Evolutionary conservation across 2,888 invertebrate genomes (phyloP).

Genomic region (Leptogaster cylindrica): DNA sequence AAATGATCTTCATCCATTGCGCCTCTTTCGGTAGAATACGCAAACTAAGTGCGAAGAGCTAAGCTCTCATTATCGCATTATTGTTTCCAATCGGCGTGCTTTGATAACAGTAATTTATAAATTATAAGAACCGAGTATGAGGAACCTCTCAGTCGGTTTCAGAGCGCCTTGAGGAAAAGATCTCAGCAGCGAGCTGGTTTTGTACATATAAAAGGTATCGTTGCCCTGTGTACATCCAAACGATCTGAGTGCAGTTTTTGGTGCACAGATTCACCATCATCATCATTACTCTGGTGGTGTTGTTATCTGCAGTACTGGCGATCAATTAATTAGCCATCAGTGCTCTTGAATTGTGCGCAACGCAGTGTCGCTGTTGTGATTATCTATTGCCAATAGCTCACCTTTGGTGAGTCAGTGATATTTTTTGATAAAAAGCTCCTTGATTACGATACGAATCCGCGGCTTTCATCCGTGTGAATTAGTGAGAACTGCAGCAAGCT

Average conservation of each 20-base stretch:
- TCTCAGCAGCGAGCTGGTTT: constrained; percentile 4
- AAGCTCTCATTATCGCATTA: constrained; percentile 19
- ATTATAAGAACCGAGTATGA: constrained; percentile 28
- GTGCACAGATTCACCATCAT: too few species aligned
- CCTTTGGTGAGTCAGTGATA: constrained; percentile 23
- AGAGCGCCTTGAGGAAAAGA: constrained; percentile 31
- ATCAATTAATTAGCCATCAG: too few species aligned
- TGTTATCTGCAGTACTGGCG: not conserved
- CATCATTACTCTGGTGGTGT: too few species aligned
- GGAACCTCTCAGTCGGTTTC: constrained; percentile 28
- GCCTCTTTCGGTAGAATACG: too few species aligned
- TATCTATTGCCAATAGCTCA: not conserved
- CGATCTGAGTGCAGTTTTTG: constrained; percentile 23
- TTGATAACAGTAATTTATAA: constrained; percentile 39
- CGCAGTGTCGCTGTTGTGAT: too few species aligned
- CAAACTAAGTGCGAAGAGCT: constrained; percentile 4
- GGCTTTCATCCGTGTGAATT: too few species aligned
- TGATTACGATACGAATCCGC: not conserved
- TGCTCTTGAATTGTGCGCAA: too few species aligned
- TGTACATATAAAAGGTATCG: constrained; percentile 1
- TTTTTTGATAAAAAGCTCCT: not conserved
- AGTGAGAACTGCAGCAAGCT: too few species aligned
- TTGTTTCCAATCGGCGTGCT: constrained; percentile 17
- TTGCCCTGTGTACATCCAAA: constrained; percentile 5
- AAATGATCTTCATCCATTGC: too few species aligned